Evolutionary conservation across 2,888 invertebrate genomes (phyloP), one percentile per base, ranked within the genome.

Genomic region (Isotomurus palustris): DNA sequence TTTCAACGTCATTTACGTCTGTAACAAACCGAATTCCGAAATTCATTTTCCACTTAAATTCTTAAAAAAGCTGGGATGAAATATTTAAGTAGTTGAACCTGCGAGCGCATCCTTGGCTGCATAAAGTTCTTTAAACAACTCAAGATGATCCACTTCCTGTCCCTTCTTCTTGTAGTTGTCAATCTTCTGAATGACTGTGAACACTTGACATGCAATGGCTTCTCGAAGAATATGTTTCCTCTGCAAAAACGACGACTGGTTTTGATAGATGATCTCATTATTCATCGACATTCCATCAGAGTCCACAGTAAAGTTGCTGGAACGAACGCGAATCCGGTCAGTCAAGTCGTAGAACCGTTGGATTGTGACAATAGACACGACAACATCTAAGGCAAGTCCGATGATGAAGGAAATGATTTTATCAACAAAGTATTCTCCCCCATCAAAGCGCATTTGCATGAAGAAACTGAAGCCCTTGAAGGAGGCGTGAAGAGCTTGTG

Each of bases 311-410:
- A 50, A 38, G 22, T 22, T 8, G 24, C 25, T 50, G 17, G 50
- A 38, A 4, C 50, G 36, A 4, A 25, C 5, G 5, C 50, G 32
- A n/a, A 50, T 22, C 25, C 38, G 4, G 25, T 50, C 50, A 3
- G 50, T 50, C 14, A 50, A 22, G 50, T 50, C 50, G 17, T 50
- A 50, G 40, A 12, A 50, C 6, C 50, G 36, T 24, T 50, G 50
- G 4, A 50, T 50, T 3, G 38, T 40, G 3, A 50, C 50, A 17
- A 50, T 40, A 3, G 38, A 36, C 2, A 40, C 36, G 40, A 50
- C 17, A 2, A 50, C 50, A 27, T 50, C 27, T 14, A 10, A 5
- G 3, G 38, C 2, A 27, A 50, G 19, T 3, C 5, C 27, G 22
- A 50, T 3, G 2, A 36, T 8, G 17, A 50, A 25, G 22, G 12